Evolutionary conservation across 2,888 invertebrate species (phyloP).

Genomic region (Epistrophe eligans): DNA sequence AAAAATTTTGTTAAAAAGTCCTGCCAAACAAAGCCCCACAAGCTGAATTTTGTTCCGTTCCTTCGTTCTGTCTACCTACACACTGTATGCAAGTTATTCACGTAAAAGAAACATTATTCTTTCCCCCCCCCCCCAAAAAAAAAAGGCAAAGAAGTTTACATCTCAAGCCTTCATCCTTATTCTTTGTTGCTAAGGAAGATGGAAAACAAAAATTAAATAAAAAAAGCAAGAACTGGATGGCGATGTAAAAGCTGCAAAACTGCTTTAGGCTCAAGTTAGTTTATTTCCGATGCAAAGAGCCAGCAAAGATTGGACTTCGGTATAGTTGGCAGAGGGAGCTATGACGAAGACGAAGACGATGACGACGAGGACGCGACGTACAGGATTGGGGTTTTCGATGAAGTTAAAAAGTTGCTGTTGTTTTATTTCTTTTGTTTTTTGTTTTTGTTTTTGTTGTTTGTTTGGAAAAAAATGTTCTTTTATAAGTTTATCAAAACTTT

Average conservation of each 20-base stretch:
- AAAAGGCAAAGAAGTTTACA: conserved; percentile 38
- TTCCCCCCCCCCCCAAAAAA: conserved; percentile 5
- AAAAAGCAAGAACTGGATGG: conserved; percentile 32
- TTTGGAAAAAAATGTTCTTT: conserved; percentile 64
- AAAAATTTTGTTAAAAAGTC: conserved; percentile 41
- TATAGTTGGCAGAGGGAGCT: neutral
- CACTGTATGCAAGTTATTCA: conserved; percentile 64
- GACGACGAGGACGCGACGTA: neutral
- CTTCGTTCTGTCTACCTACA: neutral
- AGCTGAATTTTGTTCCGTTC: conserved; percentile 32
- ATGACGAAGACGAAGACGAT: too few relatives aligned
- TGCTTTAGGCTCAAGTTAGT: conserved; percentile 70
- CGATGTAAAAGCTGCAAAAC: conserved; percentile 51
- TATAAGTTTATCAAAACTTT: conserved; percentile 75
- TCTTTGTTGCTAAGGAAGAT: conserved; percentile 13
- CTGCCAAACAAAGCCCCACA: conserved; percentile 52
- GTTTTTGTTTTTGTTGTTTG: conserved; percentile 15
- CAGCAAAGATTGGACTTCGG: conserved; percentile 53
- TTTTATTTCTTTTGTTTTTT: conserved; percentile 11
- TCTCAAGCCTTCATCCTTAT: conserved; percentile 40
- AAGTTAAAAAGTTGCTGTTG: conserved; percentile 49
- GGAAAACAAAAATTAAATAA: conserved; percentile 19
- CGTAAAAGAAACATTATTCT: conserved; percentile 71
- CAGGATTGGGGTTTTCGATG: conserved; percentile 7
- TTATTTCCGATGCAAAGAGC: conserved; percentile 61